Base-by-base conservation (phyloP, 2,797 vertebrate species). In the Chanos chanos region DNA sequence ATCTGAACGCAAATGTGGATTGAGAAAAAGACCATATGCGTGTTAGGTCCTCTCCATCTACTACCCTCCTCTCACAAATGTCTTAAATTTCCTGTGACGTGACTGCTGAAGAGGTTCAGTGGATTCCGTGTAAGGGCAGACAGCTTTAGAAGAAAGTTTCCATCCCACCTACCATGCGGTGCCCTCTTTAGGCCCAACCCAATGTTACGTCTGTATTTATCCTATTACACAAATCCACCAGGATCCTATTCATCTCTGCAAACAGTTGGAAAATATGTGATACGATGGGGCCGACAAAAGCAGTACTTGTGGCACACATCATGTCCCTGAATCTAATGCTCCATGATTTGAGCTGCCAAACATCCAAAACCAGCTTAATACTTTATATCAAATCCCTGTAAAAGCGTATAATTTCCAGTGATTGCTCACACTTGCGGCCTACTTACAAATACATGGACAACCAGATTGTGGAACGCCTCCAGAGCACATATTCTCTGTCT, bases 351-450 rank as follows among this genome's bases (percentile, higher is more conserved):
- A 81, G 78, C 78, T 85, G 79, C 77, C 73, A 69, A 78, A 73
- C 81, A 80, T 77, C 81, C 80, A 77, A 76, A 77, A 79, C 74
- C 56, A 52, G 76, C 81, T 86, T 86, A 88, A 87, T 89, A 85
- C 81, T 71, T 83, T 81, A 81, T 82, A 86, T 85, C 78, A 84
- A 85, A 88, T 86, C 84, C 82, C 64, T 76, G 76, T 85, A 83
- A 89, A 88, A 86, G 86, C 79, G 63, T 83, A 85, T 86, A 79
- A 87, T 88, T 90, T 89, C 75, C 85, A 82, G 70, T 84, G 84
- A 88, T 85, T 87, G 86, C 83, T 86, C 82, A 81, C 86, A 85
- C 86, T 87, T 85, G 81, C 43, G 83, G 83, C 75, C 76, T 83
- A 75, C 81, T 83, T 85, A 81, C 79, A 78, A 82, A 85, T 80